phyloP scores from a whole-genome alignment of 2,797 vertebrate genomes.

The Brotula barbata region DNA sequence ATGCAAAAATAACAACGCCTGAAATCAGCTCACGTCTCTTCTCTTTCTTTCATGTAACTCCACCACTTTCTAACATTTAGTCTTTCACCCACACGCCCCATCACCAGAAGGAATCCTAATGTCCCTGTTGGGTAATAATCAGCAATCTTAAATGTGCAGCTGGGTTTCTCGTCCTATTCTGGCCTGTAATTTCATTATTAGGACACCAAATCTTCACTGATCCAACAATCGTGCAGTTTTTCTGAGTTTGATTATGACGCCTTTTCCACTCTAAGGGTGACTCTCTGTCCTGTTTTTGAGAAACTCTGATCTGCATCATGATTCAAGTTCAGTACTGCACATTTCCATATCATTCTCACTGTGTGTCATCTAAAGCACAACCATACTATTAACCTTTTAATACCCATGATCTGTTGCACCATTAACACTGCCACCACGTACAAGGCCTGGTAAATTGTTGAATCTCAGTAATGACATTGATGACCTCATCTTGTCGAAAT shows the following conservation, averaged over 20 bases:
- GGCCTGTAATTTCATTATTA: no score
- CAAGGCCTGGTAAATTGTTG: constrained; percentile 1
- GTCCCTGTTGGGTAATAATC: not conserved
- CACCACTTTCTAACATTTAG: constrained; percentile 47
- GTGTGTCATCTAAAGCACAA: constrained; percentile 27
- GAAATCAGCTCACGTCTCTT: constrained; percentile 66
- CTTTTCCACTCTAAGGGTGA: no score
- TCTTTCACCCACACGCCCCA: constrained; percentile 54
- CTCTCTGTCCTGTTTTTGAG: no score
- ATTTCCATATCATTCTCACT: not conserved
- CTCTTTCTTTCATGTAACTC: constrained; percentile 67
- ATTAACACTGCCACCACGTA: no score
- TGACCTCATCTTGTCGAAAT: no score
- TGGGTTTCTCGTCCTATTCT: no score
- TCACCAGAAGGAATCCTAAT: constrained; percentile 13
- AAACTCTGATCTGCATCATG: not conserved
- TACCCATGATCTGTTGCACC: no score
- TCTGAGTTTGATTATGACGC: not conserved
- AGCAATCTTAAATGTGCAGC: no score
- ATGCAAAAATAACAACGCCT: constrained; percentile 58
- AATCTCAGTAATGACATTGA: no score
- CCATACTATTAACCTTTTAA: constrained; percentile 19
- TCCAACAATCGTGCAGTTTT: no score
- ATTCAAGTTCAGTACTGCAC: not conserved
- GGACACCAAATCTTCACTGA: no score